These are phyloP conservation scores for Hemaris fuciformis DNA, from an alignment of 2,888 invertebrate species.

Conservation along the genomic window DNA sequence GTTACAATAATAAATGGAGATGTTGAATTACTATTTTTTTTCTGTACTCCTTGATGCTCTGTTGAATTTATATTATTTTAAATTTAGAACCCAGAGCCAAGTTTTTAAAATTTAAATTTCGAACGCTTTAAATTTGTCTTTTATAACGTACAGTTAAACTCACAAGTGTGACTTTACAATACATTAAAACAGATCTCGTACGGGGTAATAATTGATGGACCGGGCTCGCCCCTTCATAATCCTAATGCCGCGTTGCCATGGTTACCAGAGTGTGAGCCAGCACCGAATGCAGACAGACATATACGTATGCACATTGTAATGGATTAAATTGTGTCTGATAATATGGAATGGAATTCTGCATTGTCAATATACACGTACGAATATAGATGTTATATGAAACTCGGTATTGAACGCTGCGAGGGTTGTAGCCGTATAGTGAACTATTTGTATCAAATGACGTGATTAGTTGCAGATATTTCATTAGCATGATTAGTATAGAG, in stretches of 20 bases:
- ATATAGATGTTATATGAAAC: not conserved
- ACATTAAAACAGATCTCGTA: slow-evolving; percentile 41
- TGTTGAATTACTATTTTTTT: too few species aligned
- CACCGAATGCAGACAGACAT: not conserved
- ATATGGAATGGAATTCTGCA: slow-evolving; percentile 1
- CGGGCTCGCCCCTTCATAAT: slow-evolving; percentile 67
- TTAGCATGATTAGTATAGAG: too few species aligned
- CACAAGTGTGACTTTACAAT: slow-evolving; percentile 26
- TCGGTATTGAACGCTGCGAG: not conserved
- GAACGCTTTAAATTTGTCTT: not conserved
- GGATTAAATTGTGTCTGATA: not conserved
- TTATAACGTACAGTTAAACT: slow-evolving; percentile 34
- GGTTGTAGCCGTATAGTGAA: too few species aligned
- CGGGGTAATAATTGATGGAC: slow-evolving; percentile 74
- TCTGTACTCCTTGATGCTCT: not conserved
- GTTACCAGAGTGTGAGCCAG: not conserved
- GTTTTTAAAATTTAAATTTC: not conserved
- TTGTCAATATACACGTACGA: not conserved
- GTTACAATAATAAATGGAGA: too few species aligned
- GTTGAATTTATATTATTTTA: not conserved
- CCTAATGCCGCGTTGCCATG: slow-evolving; percentile 37
- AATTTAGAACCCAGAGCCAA: not conserved
- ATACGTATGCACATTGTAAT: not conserved
- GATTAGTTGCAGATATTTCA: too few species aligned
- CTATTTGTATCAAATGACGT: too few species aligned